Percentiles rank a stretch among this genome's conserved stretches.
Evolutionary conservation across 1,140 invertebrate genomes (phyloP).

Genomic region (Drosophila ohnishii): DNA sequence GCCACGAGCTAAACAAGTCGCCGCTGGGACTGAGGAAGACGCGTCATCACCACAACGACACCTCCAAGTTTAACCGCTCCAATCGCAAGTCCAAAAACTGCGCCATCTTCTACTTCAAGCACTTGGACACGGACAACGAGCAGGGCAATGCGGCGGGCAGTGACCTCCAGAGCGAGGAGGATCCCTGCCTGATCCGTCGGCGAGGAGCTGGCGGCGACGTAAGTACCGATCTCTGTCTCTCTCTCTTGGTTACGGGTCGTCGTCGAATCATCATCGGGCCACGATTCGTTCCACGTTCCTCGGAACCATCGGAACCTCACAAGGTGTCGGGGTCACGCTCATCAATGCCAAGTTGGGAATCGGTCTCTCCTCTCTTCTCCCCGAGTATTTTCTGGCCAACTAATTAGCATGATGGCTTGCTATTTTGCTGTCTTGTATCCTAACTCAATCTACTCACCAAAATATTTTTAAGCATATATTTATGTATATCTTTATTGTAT

Average conservation of each 20-base stretch:
- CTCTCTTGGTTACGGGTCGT: conserved; percentile 27
- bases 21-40: conserved; percentile 60
- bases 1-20: conserved; percentile 66
- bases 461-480: not conserved
- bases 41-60: conserved; percentile 84
- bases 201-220: conserved; percentile 41
- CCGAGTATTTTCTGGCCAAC: conserved; percentile 5
- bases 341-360: conserved; percentile 8
- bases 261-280: conserved; percentile 32
- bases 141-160: conserved; percentile 69
- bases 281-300: conserved; percentile 21
- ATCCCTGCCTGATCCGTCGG: conserved; percentile 21
- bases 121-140: conserved; percentile 92
- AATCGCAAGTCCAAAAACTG: conserved; percentile 91
- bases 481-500: conserved; percentile 11
- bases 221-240: conserved; percentile 48
- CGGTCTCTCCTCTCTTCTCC: not conserved
- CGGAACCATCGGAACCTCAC: not conserved
- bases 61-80: conserved; percentile 86
- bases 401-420: conserved; percentile 36
- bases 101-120: conserved; percentile 92
- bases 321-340: conserved; percentile 32
- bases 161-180: conserved; percentile 56
- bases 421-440: conserved; percentile 21
- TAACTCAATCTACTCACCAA: conserved; percentile 13